phyloP scores from a whole-genome alignment of 2,113 vertebrate genomes.

The Indicator indicator region DNA sequence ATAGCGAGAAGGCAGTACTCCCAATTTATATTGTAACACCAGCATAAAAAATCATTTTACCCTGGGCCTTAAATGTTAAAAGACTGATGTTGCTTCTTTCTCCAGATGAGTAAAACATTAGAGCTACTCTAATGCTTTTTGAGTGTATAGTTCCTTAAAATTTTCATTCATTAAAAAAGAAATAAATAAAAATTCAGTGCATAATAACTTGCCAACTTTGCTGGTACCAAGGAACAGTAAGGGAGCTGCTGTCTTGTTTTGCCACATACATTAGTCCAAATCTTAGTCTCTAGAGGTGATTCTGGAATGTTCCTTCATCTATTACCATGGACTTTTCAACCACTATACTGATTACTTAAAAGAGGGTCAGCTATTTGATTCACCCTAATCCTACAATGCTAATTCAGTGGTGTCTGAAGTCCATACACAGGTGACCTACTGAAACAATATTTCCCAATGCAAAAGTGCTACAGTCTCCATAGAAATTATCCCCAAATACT shows the following conservation, averaged over 20 bases:
- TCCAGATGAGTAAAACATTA: neutral
- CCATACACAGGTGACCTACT: neutral
- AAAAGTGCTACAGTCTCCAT: neutral
- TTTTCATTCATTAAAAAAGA: neutral
- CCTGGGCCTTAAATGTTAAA: neutral
- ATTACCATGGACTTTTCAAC: neutral
- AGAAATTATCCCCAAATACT: neutral
- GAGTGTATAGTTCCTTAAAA: neutral
- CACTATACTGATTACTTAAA: neutral
- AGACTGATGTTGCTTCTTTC: neutral
- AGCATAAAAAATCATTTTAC: neutral
- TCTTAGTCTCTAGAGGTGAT: neutral
- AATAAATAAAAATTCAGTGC: neutral
- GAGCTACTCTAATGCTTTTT: neutral
- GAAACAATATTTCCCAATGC: neutral
- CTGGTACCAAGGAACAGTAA: neutral
- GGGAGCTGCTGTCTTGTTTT: neutral
- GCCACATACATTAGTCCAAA: neutral
- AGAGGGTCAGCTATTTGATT: neutral
- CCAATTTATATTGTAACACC: neutral
- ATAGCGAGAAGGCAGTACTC: neutral
- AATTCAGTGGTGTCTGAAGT: neutral
- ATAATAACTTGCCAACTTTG: neutral
- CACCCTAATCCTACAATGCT: fast-evolving
- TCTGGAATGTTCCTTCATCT: neutral